Conservation (phyloP, 2,113 vertebrate species). For the Acanthisitta chloris region DNA sequence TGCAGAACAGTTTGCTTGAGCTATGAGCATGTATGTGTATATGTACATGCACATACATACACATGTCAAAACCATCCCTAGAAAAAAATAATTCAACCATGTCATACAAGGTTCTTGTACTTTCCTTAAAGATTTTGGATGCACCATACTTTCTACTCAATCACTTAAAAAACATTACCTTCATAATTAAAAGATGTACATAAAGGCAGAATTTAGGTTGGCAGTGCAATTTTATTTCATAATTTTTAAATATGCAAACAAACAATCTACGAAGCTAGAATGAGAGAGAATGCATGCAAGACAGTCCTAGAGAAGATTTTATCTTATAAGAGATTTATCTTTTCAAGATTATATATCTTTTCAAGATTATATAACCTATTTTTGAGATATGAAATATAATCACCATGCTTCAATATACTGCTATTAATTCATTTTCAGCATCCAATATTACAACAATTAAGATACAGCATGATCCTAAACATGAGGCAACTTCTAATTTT, state of each 20-base stretch:
- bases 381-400: background rate
- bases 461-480: background rate
- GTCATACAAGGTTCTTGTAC: background rate
- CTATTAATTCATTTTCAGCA: background rate
- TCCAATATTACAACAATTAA: background rate
- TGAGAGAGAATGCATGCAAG: background rate
- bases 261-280: background rate
- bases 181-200: background rate
- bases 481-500: background rate
- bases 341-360: background rate
- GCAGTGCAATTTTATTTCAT: background rate
- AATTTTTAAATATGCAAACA: background rate
- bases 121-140: background rate
- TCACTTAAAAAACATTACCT: background rate
- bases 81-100: background rate
- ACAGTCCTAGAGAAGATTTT: background rate
- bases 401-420: background rate
- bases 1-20: background rate
- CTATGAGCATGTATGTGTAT: background rate
- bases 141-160: background rate
- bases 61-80: background rate
- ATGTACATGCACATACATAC: background rate
- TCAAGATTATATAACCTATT: background rate
- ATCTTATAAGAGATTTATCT: background rate
- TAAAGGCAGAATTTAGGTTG: background rate